Percentiles rank a stretch among this genome's conserved stretches.
Evolutionary conservation across 2,797 vertebrate genomes (phyloP).

Genomic region (Pterois miles): DNA sequence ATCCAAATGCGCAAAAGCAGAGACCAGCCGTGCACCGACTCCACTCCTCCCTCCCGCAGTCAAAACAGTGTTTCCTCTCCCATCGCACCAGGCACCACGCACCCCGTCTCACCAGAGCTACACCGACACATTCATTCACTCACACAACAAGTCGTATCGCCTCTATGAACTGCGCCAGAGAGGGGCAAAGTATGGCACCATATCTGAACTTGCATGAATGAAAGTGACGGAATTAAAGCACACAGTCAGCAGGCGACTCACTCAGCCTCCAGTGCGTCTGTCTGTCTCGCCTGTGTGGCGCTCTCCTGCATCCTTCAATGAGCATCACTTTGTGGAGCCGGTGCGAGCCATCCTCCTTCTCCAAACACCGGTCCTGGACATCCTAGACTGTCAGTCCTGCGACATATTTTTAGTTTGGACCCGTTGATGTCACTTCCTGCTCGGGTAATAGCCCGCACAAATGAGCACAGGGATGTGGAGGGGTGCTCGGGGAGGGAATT

Average conservation of each 20-base stretch:
- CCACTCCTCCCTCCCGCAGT: conserved; percentile 35
- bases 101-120: conserved; percentile 17
- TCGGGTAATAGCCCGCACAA: conserved; percentile 56
- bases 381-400: conserved; percentile 73
- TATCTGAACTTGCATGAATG: conserved; percentile 77
- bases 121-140: conserved; percentile 20
- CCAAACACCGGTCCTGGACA: conserved; percentile 67
- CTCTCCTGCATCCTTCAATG: conserved; percentile 68
- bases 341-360: conserved; percentile 52
- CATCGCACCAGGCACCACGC: conserved; percentile 26
- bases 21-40: conserved; percentile 9
- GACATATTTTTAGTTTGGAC: conserved; percentile 81
- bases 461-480: conserved; percentile 55
- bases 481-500: conserved; percentile 54
- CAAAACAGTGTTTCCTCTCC: conserved; percentile 28
- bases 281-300: conserved; percentile 61
- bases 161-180: conserved; percentile 63
- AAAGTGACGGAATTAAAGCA: conserved; percentile 68
- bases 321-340: conserved; percentile 65
- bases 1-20: conserved; percentile 43
- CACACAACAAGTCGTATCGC: conserved; percentile 29
- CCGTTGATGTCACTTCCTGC: conserved; percentile 89
- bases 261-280: conserved; percentile 71
- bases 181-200: conserved; percentile 67
- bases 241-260: conserved; percentile 77